A percentile compares a stretch with the other conserved stretches of the same genome.
Conservation (phyloP, 2,888 invertebrate species). For the Electrophaes corylata region DNA sequence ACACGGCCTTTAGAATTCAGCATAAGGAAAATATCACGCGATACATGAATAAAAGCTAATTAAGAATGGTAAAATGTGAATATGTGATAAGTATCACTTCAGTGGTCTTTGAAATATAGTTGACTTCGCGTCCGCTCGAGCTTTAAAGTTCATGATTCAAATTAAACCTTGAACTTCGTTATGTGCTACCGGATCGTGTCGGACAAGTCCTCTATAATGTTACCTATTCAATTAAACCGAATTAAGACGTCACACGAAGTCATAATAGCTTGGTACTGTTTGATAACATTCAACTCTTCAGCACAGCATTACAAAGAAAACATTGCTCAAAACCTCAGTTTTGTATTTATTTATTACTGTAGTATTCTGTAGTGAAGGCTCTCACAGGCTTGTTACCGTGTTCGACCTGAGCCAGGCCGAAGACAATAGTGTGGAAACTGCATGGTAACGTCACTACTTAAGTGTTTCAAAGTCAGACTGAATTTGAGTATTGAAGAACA, state of each 20-base stretch:
- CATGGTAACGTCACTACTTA: too few relatives aligned
- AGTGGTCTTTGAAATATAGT: slow-evolving; percentile 20
- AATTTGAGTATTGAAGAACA: too few relatives aligned
- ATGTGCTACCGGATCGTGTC: slow-evolving; percentile 15
- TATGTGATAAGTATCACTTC: slow-evolving; percentile 10
- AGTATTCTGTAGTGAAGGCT: too few relatives aligned
- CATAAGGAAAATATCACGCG: neutral
- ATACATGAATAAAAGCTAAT: slow-evolving; percentile 19
- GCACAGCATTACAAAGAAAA: neutral
- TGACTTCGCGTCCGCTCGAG: slow-evolving; percentile 26
- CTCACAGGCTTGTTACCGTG: too few relatives aligned
- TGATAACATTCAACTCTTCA: slow-evolving; percentile 10
- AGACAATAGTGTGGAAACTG: too few relatives aligned
- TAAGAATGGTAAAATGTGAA: slow-evolving; percentile 7
- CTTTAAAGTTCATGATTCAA: slow-evolving; percentile 45
- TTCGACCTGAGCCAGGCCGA: too few relatives aligned
- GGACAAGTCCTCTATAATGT: slow-evolving; percentile 5
- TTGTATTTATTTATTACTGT: neutral
- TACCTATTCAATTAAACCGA: slow-evolving; percentile 6
- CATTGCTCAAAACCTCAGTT: neutral
- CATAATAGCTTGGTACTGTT: slow-evolving; percentile 3
- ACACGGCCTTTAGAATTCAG: neutral
- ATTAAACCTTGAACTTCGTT: slow-evolving; percentile 47
- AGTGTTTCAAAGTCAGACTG: too few relatives aligned
- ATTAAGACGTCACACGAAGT: slow-evolving; percentile 2